Evolutionary conservation across 2,797 vertebrate genomes (phyloP).

Genomic region (Lagocephalus sceleratus): DNA sequence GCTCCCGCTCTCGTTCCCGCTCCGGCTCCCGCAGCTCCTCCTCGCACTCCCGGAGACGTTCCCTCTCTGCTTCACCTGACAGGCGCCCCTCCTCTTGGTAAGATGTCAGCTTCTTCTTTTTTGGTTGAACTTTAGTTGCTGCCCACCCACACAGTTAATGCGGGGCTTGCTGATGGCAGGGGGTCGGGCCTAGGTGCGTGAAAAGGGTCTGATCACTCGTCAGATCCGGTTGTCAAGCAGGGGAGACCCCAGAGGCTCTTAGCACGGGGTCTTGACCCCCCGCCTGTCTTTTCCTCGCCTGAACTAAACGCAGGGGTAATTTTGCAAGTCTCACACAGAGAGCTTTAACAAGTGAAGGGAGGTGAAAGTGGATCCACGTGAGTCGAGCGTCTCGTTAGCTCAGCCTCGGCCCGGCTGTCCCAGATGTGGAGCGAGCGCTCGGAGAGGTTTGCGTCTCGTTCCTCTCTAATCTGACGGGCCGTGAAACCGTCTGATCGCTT

Average conservation of each 20-base stretch:
- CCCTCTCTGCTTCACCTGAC: conserved; percentile 93
- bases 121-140: conserved; percentile 35
- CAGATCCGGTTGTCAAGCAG: conserved; percentile 33
- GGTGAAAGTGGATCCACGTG: neutral
- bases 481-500: too few relatives aligned
- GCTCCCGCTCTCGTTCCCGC: conserved; percentile 85
- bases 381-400: too few relatives aligned
- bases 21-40: conserved; percentile 88
- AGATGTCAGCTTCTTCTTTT: conserved; percentile 16
- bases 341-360: conserved; percentile 12
- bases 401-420: too few relatives aligned
- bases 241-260: conserved; percentile 30
- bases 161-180: conserved; percentile 28
- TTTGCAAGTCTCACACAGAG: conserved; percentile 9
- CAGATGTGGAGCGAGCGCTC: too few relatives aligned
- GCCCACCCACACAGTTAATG: conserved; percentile 29
- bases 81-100: conserved; percentile 91
- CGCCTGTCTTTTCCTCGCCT: conserved; percentile 21
- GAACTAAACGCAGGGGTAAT: conserved; percentile 30
- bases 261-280: conserved; percentile 35
- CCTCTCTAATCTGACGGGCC: too few relatives aligned
- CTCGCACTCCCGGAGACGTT: conserved; percentile 87
- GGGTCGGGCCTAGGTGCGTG: conserved; percentile 31
- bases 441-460: too few relatives aligned
- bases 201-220: conserved; percentile 43